Evolutionary conservation across 2,797 vertebrate species (phyloP), one percentile per base, ranked within the genome.

Genomic region (Lutjanus campechanus): DNA sequence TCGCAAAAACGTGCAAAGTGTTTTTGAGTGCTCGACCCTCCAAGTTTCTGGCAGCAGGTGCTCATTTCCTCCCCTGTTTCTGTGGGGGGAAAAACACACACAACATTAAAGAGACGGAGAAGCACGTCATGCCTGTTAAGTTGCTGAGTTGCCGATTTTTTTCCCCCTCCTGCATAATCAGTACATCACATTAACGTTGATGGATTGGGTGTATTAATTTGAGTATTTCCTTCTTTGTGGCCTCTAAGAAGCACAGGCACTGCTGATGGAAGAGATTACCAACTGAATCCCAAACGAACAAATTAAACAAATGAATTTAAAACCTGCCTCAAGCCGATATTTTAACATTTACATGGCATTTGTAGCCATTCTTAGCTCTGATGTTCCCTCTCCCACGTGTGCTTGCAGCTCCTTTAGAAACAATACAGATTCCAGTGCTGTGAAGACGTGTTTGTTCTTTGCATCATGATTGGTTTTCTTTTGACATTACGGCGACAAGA

Each of bases 1-100:
- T 61, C 17, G 51, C 81, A 61, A 68, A 82, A 68, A 90, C 61
- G 79, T 76, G 82, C 67, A 77, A 67, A 79, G 81, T 83, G 82
- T 90, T 83, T 84, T 58, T 69, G 82, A 85, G 84, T 55, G 71
- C 77, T 75, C 4, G 11, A 25, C 11, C 50, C 76, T 71, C 61
- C 61, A 46, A 64, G 63, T 62, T 22, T 68, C 50, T 36, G 10
- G 70, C 47, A 73, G 53, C 79, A 81, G 73, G 69, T 69, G 76
- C 17, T 43, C 41, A 2, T 78, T 61, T 84, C 76, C 47, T 82
- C 0, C 13, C 36, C 43, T 69, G 62, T 72, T 76, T 77, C 49
- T 46, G 15, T 41, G 53, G 17, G n/a, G 22, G 25, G 17, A 55
- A 69, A 36, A 60, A n/a, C 63, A 49, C 1, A 50, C 19, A 50